Percentiles rank a stretch among this genome's conserved stretches.
Conservation (phyloP, 1,140 invertebrate genomes). For the Scaptomyza montana region DNA sequence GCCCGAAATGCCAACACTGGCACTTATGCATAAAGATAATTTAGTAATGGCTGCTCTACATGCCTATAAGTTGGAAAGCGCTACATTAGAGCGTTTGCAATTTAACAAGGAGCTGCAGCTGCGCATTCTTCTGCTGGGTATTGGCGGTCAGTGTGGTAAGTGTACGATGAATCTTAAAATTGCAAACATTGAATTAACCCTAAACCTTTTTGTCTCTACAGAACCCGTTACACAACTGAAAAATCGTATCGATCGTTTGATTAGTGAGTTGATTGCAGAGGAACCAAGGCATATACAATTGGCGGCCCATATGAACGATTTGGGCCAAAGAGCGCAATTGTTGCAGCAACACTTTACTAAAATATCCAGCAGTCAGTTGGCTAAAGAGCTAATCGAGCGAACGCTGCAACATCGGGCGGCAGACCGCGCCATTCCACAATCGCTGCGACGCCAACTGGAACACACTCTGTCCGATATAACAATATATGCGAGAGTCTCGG, state of each 20-base stretch:
- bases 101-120: slow-evolving; percentile 39
- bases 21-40: slow-evolving; percentile 84
- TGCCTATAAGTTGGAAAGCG: slow-evolving; percentile 70
- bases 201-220: background rate
- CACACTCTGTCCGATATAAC: slow-evolving; percentile 84
- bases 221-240: slow-evolving; percentile 19
- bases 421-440: slow-evolving; percentile 62
- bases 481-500: slow-evolving; percentile 84
- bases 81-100: slow-evolving; percentile 23
- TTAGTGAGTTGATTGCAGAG: slow-evolving; percentile 50
- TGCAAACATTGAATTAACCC: background rate
- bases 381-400: slow-evolving; percentile 70
- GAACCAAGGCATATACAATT: slow-evolving; percentile 66
- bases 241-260: slow-evolving; percentile 46
- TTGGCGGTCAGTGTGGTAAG: slow-evolving; percentile 51
- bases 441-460: slow-evolving; percentile 67
- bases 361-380: slow-evolving; percentile 68
- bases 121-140: slow-evolving; percentile 61
- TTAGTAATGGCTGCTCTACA: slow-evolving; percentile 84
- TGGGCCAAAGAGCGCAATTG: slow-evolving; percentile 65
- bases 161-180: background rate
- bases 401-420: slow-evolving; percentile 68
- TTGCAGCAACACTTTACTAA: slow-evolving; percentile 82
- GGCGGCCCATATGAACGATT: slow-evolving; percentile 61
- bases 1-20: slow-evolving; percentile 70